Conservation (phyloP, 2,888 invertebrate genomes). For the Apotomis capreana region DNA sequence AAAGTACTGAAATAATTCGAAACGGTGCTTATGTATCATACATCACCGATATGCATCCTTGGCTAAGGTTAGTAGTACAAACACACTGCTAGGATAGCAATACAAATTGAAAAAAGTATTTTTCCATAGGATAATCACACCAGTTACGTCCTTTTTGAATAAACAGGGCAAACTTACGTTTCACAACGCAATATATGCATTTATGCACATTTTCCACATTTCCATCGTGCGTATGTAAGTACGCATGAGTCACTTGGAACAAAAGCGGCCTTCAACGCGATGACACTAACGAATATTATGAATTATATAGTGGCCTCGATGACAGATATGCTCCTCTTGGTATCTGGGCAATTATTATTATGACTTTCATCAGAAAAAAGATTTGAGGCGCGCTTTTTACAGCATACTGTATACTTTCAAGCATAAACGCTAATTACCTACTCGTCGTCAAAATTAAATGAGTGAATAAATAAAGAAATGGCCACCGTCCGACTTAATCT, state of each 20-base stretch:
- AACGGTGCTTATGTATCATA: too few relatives aligned
- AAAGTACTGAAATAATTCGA: too few relatives aligned
- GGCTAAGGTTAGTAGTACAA: conserved; percentile 13
- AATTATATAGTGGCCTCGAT: conserved; percentile 49
- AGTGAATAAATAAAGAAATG: too few relatives aligned
- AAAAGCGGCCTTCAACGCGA: conserved; percentile 58
- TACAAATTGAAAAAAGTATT: neutral
- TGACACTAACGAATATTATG: conserved; percentile 51
- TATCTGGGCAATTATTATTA: neutral
- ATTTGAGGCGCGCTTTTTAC: too few relatives aligned
- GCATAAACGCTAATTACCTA: too few relatives aligned
- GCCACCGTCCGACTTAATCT: too few relatives aligned
- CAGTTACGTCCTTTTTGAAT: conserved; percentile 3
- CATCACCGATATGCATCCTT: neutral
- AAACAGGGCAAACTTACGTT: neutral
- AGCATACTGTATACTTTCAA: too few relatives aligned
- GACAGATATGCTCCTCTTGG: conserved; percentile 50
- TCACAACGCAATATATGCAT: conserved; percentile 34
- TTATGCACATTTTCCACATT: conserved; percentile 52
- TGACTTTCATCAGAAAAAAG: too few relatives aligned
- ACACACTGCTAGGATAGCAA: neutral
- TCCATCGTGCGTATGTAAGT: conserved; percentile 47
- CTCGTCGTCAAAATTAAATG: too few relatives aligned
- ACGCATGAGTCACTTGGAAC: conserved; percentile 56
- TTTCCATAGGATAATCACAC: neutral